A percentile compares a stretch with the other conserved stretches of the same genome.
Evolutionary conservation across 1,140 invertebrate species (phyloP).

Genomic region (Drosophila tsacasi): DNA sequence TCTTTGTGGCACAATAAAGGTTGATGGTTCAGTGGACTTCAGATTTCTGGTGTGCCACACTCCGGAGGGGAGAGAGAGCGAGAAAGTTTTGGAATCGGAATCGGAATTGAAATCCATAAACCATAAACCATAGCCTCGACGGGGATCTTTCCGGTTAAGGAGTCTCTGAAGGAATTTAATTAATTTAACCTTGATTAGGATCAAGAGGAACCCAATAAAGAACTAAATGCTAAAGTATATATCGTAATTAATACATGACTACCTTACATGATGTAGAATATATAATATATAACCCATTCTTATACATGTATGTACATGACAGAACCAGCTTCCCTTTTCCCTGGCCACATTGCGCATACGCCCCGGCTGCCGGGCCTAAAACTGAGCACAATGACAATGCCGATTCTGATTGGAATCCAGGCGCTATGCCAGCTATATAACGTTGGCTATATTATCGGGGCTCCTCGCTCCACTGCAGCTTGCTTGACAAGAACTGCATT

Average conservation of each 20-base stretch:
- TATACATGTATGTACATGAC: too few relatives aligned
- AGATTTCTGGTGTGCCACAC: constrained; percentile 25
- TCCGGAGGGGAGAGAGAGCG: constrained; percentile 16
- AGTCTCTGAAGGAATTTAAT: background rate
- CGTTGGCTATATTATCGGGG: constrained; percentile 26
- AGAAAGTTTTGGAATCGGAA: constrained; percentile 55
- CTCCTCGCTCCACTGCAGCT: constrained; percentile 43
- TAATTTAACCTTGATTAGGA: background rate
- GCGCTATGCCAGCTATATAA: constrained; percentile 7
- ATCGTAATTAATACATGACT: background rate
- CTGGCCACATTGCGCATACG: constrained; percentile 41
- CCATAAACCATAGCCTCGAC: background rate
- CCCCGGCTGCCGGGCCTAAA: constrained; percentile 12
- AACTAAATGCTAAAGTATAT: background rate
- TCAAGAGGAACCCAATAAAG: background rate
- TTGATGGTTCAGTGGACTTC: constrained; percentile 31
- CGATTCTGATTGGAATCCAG: constrained; percentile 47
- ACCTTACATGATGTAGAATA: background rate
- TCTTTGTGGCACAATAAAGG: constrained; percentile 58
- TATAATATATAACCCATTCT: background rate
- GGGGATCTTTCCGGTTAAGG: background rate
- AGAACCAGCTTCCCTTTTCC: background rate
- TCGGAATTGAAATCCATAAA: constrained; percentile 15
- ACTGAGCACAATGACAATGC: background rate
- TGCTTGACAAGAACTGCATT: constrained; percentile 79